Conservation (phyloP, 2,888 invertebrate species). For the Sabatieria punctata region DNA sequence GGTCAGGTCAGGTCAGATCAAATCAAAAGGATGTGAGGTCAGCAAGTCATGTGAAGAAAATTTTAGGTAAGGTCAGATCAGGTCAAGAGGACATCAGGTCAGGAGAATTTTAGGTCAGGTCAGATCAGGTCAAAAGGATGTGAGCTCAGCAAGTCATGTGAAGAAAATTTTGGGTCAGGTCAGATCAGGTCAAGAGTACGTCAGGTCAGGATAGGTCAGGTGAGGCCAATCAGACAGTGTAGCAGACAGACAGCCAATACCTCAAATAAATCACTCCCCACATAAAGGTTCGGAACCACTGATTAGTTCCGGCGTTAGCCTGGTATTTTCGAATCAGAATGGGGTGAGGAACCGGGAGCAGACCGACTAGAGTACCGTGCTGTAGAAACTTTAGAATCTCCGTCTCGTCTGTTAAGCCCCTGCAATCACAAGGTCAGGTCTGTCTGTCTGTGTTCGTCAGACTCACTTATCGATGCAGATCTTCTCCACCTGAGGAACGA, state of each 20-base stretch:
- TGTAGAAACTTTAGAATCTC: constrained; percentile 97
- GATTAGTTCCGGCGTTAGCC: constrained; percentile 92
- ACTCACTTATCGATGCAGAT: constrained; percentile 95
- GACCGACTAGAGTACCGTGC: constrained; percentile 89
- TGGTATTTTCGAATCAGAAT: constrained; percentile 97
- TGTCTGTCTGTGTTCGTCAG: too few relatives aligned
- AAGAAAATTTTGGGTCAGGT: too few relatives aligned
- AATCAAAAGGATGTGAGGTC: too few relatives aligned
- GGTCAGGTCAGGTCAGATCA: too few relatives aligned
- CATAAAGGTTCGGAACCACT: constrained; percentile 98
- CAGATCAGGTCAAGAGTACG: too few relatives aligned
- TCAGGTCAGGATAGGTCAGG: constrained; percentile 13
- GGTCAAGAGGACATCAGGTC: too few relatives aligned
- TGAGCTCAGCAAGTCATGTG: background rate
- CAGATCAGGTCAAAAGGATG: too few relatives aligned
- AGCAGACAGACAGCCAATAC: constrained; percentile 39
- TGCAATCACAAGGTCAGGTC: constrained; percentile 39
- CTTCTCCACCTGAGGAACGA: constrained; percentile 98
- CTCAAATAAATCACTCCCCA: constrained; percentile 98
- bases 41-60: too few relatives aligned
- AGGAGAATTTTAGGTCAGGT: too few relatives aligned
- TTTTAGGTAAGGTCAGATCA: too few relatives aligned
- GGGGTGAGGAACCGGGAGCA: constrained; percentile 95
- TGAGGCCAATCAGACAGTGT: too few relatives aligned
- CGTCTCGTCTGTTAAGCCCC: constrained; percentile 93